These are phyloP conservation scores for Yponomeuta malinellus DNA, from an alignment of 2,888 invertebrate species.

Conservation along the genomic window DNA sequence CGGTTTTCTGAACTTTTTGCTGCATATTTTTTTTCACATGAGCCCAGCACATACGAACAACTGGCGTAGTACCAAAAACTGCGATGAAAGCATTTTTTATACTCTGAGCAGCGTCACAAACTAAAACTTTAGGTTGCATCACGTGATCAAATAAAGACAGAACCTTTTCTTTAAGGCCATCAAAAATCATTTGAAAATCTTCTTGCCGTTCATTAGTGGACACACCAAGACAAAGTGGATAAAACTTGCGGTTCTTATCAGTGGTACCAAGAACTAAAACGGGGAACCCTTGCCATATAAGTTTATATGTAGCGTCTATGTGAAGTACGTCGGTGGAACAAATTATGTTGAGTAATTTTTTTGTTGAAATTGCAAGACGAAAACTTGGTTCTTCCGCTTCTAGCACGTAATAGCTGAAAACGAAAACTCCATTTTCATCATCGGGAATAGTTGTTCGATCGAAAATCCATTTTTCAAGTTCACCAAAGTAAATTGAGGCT, in stretches of 20 bases:
- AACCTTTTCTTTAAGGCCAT: constrained; percentile 16
- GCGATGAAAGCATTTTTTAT: constrained; percentile 16
- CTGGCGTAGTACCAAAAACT: constrained; percentile 16
- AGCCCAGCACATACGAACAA: constrained; percentile 20
- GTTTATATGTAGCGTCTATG: constrained; percentile 21
- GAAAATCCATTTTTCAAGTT: constrained; percentile 21
- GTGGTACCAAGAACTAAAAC: constrained; percentile 19
- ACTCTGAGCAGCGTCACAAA: constrained; percentile 16
- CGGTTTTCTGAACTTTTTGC: constrained; percentile 17
- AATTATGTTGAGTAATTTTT: constrained; percentile 18
- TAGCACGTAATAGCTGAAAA: constrained; percentile 19
- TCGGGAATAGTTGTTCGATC: constrained; percentile 20
- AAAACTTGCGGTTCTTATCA: constrained; percentile 19
- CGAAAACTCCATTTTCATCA: constrained; percentile 21
- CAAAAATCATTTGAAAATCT: constrained; percentile 18
- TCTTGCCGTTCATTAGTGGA: constrained; percentile 19
- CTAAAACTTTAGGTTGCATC: constrained; percentile 14
- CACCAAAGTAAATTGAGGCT: constrained; percentile 19
- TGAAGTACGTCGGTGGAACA: constrained; percentile 20
- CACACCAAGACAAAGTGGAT: constrained; percentile 19
- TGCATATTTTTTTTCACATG: constrained; percentile 19
- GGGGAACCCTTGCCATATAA: constrained; percentile 20
- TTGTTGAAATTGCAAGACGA: constrained; percentile 12
- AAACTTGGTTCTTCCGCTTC: constrained; percentile 19
- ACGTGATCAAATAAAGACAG: constrained; percentile 14